Percentiles rank a stretch among this genome's conserved stretches.
Conservation (phyloP, 2,888 invertebrate genomes). For the Tribolium freemani region DNA sequence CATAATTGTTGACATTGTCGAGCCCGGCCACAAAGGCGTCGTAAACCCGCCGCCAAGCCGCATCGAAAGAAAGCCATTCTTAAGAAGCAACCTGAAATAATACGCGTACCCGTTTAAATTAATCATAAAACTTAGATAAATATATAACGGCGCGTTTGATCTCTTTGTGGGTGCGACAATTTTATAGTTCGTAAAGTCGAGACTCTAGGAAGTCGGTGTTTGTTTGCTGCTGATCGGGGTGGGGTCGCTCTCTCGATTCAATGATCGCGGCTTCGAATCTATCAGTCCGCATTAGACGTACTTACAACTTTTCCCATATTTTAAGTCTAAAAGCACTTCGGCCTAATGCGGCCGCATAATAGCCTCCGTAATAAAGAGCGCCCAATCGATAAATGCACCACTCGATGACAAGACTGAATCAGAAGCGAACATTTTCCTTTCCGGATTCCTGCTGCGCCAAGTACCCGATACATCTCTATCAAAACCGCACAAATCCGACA, state of each 20-base stretch:
- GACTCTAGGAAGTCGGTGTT: slow-evolving; percentile 50
- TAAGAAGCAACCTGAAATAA: slow-evolving; percentile 64
- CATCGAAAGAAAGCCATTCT: slow-evolving; percentile 52
- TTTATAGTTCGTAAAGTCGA: slow-evolving; percentile 58
- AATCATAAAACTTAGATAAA: slow-evolving; percentile 65
- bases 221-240: slow-evolving; percentile 46
- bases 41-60: slow-evolving; percentile 50
- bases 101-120: slow-evolving; percentile 60
- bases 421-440: slow-evolving; percentile 27
- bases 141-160: slow-evolving; percentile 64
- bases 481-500: slow-evolving; percentile 60
- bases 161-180: slow-evolving; percentile 63
- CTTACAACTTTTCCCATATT: slow-evolving; percentile 66
- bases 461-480: slow-evolving; percentile 60
- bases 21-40: slow-evolving; percentile 53
- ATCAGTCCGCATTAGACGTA: slow-evolving; percentile 64
- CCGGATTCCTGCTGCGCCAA: slow-evolving; percentile 52
- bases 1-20: slow-evolving; percentile 54
- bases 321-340: slow-evolving; percentile 60
- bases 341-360: slow-evolving; percentile 56
- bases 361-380: slow-evolving; percentile 53
- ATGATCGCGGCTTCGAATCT: slow-evolving; percentile 62
- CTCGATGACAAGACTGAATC: slow-evolving; percentile 18
- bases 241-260: slow-evolving; percentile 53
- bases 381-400: slow-evolving; percentile 59